Evolutionary conservation across 2,797 vertebrate genomes (phyloP), one percentile per base, ranked within the genome.

Genomic region (Mallotus villosus): DNA sequence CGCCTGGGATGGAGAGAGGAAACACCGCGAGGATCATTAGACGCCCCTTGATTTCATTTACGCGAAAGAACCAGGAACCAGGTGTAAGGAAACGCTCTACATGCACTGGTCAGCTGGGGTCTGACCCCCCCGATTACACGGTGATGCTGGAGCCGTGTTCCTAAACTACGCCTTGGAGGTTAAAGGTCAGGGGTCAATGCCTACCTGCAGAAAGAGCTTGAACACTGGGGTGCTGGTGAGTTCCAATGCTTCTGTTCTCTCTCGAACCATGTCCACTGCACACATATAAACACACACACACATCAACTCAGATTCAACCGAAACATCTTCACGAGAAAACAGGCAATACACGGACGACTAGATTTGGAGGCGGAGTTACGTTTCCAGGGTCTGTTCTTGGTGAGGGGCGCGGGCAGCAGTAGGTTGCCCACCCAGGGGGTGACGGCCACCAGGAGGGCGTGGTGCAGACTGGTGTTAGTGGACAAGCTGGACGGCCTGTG

Each of bases 391-490:
- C 1, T 71, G 14, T 8, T 69, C 25, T 5, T 32, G 25, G n/a
- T 62, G 2, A 22, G 29, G 34, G 64, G 58, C 3, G 71, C 14
- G 0, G 85, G 83, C 51, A 95, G 73, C 17, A 93, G 70, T 19
- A 94, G 67, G 0, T 95, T 91, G 0, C 96, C 96, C 60, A 97
- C 85, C 97, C 96, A 98, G 0, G 95, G 93, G 0, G 86, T 86
- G 58, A 97, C 79, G 0, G 95, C 94, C 29, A 89, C 62, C 62
- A 94, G 87, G 2, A 98, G 93, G 49, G 82, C 77, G 22, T 84
- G 89, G 32, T 83, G 72, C 2, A 37, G 12, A 4, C 9, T 24
- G 55, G 29, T 37, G 67, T 24, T 46, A 7, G 11, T 46, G 41
- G 41, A 1, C 41, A 37, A 2, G 19, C 63, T 64, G n/a, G 63